These are phyloP conservation scores for Lycaon pictus DNA, from an alignment of 2,113 vertebrate species.

Conservation along the genomic window DNA sequence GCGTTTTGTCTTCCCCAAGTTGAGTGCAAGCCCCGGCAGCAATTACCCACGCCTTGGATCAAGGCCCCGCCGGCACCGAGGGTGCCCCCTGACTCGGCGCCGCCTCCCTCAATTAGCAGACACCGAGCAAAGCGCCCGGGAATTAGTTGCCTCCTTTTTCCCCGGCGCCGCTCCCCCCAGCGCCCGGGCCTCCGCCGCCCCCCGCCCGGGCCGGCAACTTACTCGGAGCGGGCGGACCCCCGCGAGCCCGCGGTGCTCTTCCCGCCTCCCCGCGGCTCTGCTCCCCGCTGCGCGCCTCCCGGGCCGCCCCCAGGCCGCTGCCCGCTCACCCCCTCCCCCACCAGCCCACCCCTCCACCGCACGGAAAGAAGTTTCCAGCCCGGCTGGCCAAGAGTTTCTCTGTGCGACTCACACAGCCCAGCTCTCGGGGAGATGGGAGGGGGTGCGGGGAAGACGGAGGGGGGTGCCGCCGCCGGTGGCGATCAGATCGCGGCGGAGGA, in stretches of 20 bases:
- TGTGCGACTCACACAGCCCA: neutral
- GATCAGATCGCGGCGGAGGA: neutral
- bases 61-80: neutral
- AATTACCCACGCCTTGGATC: conserved; percentile 15
- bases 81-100: neutral
- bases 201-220: neutral
- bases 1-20: conserved; percentile 65
- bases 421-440: neutral
- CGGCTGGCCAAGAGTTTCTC: conserved; percentile 11
- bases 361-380: conserved; percentile 72
- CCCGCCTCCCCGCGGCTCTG: neutral
- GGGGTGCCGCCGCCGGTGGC: neutral
- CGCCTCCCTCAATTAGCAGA: neutral
- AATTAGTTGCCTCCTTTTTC: neutral
- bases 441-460: neutral
- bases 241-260: neutral
- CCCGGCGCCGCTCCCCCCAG: neutral
- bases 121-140: neutral
- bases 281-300: neutral
- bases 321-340: neutral
- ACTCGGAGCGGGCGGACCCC: neutral
- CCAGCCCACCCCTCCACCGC: neutral
- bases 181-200: neutral
- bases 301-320: neutral
- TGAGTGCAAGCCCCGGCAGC: neutral